Percentiles rank a stretch among this genome's conserved stretches.
Conservation (phyloP, 2,888 invertebrate species). For the Zaprionus lineosus region DNA sequence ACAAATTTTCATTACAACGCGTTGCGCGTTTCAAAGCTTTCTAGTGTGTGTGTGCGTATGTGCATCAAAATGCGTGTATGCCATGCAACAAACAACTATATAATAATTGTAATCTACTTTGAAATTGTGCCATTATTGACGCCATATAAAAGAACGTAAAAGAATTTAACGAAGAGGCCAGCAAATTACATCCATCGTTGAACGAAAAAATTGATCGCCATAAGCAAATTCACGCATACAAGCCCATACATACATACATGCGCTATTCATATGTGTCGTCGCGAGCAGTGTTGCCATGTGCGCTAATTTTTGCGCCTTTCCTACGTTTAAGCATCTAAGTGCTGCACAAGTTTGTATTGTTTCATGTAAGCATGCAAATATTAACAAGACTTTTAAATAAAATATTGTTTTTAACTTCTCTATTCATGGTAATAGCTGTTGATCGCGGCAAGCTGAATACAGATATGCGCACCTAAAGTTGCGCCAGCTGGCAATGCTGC, state of each 20-base stretch:
- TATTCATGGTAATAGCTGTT: constrained; percentile 18
- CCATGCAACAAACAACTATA: constrained; percentile 45
- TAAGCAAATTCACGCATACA: constrained; percentile 65
- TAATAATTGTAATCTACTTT: constrained; percentile 71
- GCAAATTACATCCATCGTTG: constrained; percentile 45
- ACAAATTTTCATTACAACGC: constrained; percentile 41
- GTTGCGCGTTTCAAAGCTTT: constrained; percentile 7
- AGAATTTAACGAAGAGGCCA: constrained; percentile 37
- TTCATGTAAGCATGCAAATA: constrained; percentile 23
- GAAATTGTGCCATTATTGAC: constrained; percentile 59
- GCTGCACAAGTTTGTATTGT: constrained; percentile 28
- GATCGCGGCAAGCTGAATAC: constrained; percentile 38
- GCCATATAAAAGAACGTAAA: constrained; percentile 58
- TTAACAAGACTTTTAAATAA: too few species aligned
- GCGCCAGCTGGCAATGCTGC: constrained; percentile 64
- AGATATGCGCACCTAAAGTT: constrained; percentile 42
- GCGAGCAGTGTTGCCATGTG: constrained; percentile 72
- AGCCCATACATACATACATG: constrained; percentile 34
- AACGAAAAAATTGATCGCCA: constrained; percentile 71
- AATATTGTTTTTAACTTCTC: constrained; percentile 6
- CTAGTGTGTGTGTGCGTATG: constrained; percentile 12
- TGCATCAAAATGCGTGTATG: constrained; percentile 25
- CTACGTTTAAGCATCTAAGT: constrained; percentile 36
- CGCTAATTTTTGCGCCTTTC: constrained; percentile 65
- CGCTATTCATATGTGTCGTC: constrained; percentile 29